Evolutionary conservation across 1,140 invertebrate genomes (phyloP), one percentile per base, ranked within the genome.

Genomic region (Bombus polaris): DNA sequence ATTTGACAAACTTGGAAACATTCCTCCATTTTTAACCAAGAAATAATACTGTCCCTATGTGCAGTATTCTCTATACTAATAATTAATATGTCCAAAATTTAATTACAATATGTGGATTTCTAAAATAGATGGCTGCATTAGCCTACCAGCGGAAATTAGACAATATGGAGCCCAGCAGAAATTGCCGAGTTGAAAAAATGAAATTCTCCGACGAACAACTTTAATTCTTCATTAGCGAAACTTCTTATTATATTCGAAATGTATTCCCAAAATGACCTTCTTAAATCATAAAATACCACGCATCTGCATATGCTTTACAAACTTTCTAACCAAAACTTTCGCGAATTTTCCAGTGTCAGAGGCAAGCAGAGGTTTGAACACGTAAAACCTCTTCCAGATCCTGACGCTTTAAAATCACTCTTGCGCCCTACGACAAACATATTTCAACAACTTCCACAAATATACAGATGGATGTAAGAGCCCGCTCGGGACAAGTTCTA

Each of bases 201-300:
- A 37, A 81, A 81, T 25, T 32, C 53, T 22, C 35, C 5, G 6
- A 37, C 18, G 2, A 81, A 28, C 68, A 72, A 59, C 70, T 59
- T 81, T 81, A 72, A 72, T 42, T 81, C 53, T 81, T 44, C 53
- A 62, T 74, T 81, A 59, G 15, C 18, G 9, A 72, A 70, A 42
- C 68, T 81, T 39, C 10, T 72, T 39, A n/a, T 44, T 37, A 66
- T 15, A 22, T 10, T 37, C 6, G 18, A 4, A 37, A 25, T 32
- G 35, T 68, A 35, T 68, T 68, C 32, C 15, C 3, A 35, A 4
- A 68, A 68, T 68, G 22, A 25, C 35, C 35, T 12, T 3, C 18
- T 0, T 68, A 37, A 68, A 68, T 68, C 66, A 37, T 9, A 10
- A 35, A 68, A 25, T 9, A 66, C 4, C n/a, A 66, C n/a, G n/a